These are phyloP conservation scores for Catagonus wagneri DNA, from an alignment of 2,113 vertebrate genomes.

Conservation along the genomic window DNA sequence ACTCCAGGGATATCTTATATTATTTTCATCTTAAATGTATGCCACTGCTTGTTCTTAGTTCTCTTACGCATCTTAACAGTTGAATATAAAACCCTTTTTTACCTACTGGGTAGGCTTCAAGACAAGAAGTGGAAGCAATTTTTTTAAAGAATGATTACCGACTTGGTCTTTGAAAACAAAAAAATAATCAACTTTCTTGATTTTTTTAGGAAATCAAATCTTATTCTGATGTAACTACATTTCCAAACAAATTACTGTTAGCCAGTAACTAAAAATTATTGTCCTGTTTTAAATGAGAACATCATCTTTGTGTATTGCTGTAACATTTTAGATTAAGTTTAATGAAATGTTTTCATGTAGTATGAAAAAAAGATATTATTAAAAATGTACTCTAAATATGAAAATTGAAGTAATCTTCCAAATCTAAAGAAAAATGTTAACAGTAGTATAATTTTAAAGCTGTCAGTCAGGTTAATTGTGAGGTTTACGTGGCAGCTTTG, in stretches of 20 bases:
- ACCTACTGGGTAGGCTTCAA: neutral
- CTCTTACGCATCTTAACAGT: neutral
- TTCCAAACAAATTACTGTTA: slow-evolving; percentile 22
- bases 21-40: slow-evolving; percentile 5
- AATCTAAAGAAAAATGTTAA: slow-evolving; percentile 18
- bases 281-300: slow-evolving; percentile 38
- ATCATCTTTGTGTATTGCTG: neutral
- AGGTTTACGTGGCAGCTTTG: neutral
- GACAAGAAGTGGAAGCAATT: neutral
- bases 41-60: neutral
- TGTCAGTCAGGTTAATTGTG: neutral
- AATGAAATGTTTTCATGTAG: neutral
- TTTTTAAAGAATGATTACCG: neutral
- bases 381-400: neutral
- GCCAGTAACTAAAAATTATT: neutral
- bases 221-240: slow-evolving; percentile 5
- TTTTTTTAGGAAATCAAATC: neutral
- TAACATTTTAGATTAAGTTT: slow-evolving; percentile 42
- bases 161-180: slow-evolving; percentile 27
- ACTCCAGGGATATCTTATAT: neutral
- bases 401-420: slow-evolving; percentile 26
- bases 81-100: neutral
- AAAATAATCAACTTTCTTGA: neutral
- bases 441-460: slow-evolving; percentile 32
- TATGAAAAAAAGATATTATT: neutral